A percentile compares a stretch with the other conserved stretches of the same genome.
phyloP scores from a whole-genome alignment of 64 coral and sea anemone species.

The Pachyseris speciosa region DNA sequence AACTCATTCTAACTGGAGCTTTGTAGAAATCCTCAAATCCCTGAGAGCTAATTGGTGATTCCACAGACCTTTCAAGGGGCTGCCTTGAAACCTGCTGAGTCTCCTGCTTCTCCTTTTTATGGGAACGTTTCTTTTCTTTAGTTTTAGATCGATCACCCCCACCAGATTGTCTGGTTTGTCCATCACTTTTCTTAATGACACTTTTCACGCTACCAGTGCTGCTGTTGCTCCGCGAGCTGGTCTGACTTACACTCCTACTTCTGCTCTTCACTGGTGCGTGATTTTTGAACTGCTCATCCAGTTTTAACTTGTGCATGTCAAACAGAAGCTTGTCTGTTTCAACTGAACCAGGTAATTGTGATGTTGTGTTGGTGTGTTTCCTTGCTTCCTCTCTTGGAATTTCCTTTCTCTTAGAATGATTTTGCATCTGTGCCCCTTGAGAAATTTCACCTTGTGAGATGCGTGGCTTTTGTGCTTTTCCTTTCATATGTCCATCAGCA shows the following conservation, averaged over 20 bases:
- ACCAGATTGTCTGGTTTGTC: neutral
- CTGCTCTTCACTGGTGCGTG: slow-evolving; percentile 20
- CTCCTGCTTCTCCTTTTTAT: slow-evolving; percentile 13
- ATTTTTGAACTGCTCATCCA: slow-evolving; percentile 75
- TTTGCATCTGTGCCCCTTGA: neutral
- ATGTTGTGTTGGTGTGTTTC: neutral
- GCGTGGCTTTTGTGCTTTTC: neutral
- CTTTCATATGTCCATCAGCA: neutral
- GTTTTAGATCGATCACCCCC: neutral
- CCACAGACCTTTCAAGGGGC: neutral
- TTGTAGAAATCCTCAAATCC: neutral
- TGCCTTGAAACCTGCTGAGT: neutral
- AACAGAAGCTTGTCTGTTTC: neutral
- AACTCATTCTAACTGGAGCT: neutral
- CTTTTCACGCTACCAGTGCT: slow-evolving; percentile 79
- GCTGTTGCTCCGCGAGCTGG: slow-evolving; percentile 72
- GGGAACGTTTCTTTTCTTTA: neutral
- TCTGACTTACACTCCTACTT: slow-evolving; percentile 77
- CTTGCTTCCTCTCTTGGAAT: neutral
- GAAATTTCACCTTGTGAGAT: neutral
- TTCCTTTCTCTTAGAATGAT: neutral
- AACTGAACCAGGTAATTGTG: neutral
- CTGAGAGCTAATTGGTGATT: neutral
- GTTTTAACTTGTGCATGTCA: slow-evolving; percentile 71
- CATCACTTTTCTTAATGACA: slow-evolving; percentile 71